Evolutionary conservation across 2,113 vertebrate species (phyloP).

Genomic region (Cairina moschata): DNA sequence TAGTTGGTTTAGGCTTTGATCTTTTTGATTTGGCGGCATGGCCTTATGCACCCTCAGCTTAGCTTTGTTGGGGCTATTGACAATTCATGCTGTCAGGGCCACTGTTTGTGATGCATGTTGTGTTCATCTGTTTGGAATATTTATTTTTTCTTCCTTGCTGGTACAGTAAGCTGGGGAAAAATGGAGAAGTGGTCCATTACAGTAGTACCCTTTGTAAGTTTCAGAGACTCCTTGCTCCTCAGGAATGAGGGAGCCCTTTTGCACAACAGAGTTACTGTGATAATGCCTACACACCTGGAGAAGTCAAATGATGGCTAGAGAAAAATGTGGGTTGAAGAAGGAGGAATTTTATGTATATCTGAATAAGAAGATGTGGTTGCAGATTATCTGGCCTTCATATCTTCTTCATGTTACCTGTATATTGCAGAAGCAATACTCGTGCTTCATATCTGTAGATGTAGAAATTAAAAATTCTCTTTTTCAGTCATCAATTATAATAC

Average conservation of each 20-base stretch:
- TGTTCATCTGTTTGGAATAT: accelerated
- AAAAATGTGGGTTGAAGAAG: not conserved
- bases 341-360: not conserved
- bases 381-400: not conserved
- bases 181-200: not conserved
- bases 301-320: not conserved
- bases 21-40: not conserved
- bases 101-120: not conserved
- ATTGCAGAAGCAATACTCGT: not conserved
- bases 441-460: not conserved
- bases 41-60: not conserved
- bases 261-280: not conserved
- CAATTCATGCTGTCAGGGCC: not conserved
- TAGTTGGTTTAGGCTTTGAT: conserved; percentile 25
- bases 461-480: not conserved
- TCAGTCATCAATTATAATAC: not conserved
- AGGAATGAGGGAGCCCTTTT: not conserved
- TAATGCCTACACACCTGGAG: not conserved
- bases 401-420: not conserved
- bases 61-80: not conserved
- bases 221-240: not conserved
- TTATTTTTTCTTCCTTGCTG: not conserved
- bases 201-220: not conserved
- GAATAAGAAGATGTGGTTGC: not conserved
- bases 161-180: not conserved